These are phyloP conservation scores for Vireo griseus DNA, from an alignment of 2,797 vertebrate genomes.

Conservation along the genomic window DNA sequence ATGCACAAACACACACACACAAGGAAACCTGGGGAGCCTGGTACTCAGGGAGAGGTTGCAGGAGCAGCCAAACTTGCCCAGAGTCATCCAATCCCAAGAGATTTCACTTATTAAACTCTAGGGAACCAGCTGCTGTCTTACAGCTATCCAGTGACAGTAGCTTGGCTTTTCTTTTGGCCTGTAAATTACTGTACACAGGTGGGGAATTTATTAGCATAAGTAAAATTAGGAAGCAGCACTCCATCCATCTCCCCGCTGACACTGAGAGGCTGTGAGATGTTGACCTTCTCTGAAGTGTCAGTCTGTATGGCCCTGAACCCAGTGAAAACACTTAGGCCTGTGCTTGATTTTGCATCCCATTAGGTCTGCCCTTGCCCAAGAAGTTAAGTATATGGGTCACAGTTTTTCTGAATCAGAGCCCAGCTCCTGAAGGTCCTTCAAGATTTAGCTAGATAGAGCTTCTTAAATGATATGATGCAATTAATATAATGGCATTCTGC, in stretches of 20 bases:
- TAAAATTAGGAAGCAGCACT: constrained; percentile 3
- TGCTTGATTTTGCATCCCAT: not conserved
- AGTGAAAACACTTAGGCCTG: not conserved
- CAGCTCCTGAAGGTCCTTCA: not conserved
- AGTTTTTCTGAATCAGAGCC: not conserved
- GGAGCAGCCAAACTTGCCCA: rapidly evolving
- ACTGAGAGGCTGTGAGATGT: not conserved
- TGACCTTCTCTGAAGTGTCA: not conserved
- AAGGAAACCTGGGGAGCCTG: not conserved
- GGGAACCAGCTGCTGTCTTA: not conserved
- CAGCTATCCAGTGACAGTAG: not conserved
- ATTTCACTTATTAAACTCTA: not conserved
- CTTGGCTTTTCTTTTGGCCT: not conserved
- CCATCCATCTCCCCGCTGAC: not conserved
- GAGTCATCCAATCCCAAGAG: not conserved
- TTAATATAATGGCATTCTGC: not conserved
- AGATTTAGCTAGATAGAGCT: not conserved
- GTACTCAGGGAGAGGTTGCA: not conserved
- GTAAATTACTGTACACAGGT: constrained; percentile 23
- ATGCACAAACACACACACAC: too few species aligned
- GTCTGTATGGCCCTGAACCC: not conserved
- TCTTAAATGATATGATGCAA: not conserved
- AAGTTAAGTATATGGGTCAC: not conserved
- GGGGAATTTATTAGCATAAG: not conserved
- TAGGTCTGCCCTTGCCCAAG: not conserved